Conservation (phyloP, 2,888 invertebrate genomes). For the Beris morrisii region DNA sequence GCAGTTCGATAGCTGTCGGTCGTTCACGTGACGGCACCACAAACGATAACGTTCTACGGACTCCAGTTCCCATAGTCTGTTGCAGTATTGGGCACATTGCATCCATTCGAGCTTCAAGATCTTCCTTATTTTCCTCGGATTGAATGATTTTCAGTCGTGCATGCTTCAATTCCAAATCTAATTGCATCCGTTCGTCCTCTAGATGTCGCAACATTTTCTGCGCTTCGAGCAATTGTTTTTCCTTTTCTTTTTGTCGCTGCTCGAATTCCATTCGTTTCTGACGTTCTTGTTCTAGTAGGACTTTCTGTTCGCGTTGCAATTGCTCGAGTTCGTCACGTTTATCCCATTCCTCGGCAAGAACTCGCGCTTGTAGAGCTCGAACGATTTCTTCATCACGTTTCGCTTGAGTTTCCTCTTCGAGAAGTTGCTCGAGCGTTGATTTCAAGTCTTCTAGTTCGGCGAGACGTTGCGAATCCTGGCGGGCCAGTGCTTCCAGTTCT, state of each 20-base stretch:
- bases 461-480: constrained; percentile 71
- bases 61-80: constrained; percentile 63
- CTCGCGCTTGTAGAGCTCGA: constrained; percentile 68
- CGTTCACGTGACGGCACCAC: constrained; percentile 66
- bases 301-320: constrained; percentile 75
- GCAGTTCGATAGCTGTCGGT: constrained; percentile 54
- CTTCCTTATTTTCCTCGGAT: constrained; percentile 66
- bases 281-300: constrained; percentile 72
- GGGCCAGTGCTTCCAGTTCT: constrained; percentile 69
- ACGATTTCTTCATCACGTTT: constrained; percentile 84
- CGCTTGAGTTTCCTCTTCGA: constrained; percentile 82
- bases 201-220: constrained; percentile 68
- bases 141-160: constrained; percentile 70
- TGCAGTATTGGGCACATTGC: constrained; percentile 61
- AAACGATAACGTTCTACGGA: constrained; percentile 70
- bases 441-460: constrained; percentile 73
- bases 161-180: constrained; percentile 70
- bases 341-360: constrained; percentile 83
- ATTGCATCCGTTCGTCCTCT: constrained; percentile 68
- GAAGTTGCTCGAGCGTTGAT: constrained; percentile 67
- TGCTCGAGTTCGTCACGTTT: constrained; percentile 77
- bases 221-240: constrained; percentile 72
- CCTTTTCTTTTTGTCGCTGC: constrained; percentile 70
- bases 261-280: constrained; percentile 76
- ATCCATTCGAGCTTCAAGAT: constrained; percentile 61